Evolutionary conservation across 2,113 vertebrate genomes (phyloP).

Genomic region (Gila orcuttii): DNA sequence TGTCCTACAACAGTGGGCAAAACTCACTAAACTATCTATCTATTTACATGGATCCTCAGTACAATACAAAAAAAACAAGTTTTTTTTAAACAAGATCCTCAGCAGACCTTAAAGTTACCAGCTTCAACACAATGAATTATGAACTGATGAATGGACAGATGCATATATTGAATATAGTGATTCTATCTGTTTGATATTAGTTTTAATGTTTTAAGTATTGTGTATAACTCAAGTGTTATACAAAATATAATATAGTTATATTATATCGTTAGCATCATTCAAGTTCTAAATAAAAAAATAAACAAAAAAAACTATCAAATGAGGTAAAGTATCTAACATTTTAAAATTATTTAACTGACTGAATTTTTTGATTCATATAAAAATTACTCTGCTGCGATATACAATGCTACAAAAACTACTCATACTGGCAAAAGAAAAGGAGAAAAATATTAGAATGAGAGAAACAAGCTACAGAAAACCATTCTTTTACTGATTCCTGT

Average conservation of each 20-base stretch:
- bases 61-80: not conserved
- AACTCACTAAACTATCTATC: not conserved
- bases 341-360: not conserved
- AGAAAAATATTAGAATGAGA: not conserved
- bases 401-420: not conserved
- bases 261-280: not conserved
- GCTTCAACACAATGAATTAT: no score
- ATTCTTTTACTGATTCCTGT: not conserved
- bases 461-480: constrained; percentile 28
- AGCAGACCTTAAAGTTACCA: not conserved
- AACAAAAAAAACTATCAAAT: not conserved
- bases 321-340: not conserved
- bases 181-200: no score
- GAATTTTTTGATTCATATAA: not conserved
- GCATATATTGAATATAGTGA: not conserved
- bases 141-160: not conserved
- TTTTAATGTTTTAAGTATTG: not conserved
- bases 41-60: not conserved
- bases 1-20: not conserved
- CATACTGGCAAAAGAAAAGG: not conserved
- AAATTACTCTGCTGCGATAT: not conserved
- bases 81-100: not conserved
- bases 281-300: not conserved
- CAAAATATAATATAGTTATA: no score
- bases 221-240: not conserved